Percentiles rank a stretch among this genome's conserved stretches.
These are phyloP conservation scores for Gonocerus acuteangulatus DNA, from an alignment of 2,888 invertebrate species.

Conservation along the genomic window DNA sequence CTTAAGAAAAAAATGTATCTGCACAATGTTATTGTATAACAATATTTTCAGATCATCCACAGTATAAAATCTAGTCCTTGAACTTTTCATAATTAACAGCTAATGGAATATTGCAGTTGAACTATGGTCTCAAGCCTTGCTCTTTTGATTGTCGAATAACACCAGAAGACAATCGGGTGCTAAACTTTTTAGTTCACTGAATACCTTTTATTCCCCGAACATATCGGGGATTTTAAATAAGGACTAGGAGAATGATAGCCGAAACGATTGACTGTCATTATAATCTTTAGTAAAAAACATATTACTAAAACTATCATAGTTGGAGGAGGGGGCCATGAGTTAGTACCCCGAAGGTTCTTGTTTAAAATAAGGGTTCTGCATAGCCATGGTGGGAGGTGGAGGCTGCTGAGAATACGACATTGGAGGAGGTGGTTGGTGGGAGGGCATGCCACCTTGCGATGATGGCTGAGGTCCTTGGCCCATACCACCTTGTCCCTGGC, in stretches of 20 bases:
- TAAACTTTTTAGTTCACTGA: constrained; percentile 3
- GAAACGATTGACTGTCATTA: constrained; percentile 17
- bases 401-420: constrained; percentile 13
- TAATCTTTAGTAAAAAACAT: constrained; percentile 18
- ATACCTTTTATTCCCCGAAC: constrained; percentile 6
- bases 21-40: not conserved
- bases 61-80: not conserved
- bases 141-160: constrained; percentile 23
- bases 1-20: not conserved
- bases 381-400: constrained; percentile 22
- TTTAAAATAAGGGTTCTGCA: constrained; percentile 33
- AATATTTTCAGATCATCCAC: not conserved
- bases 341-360: constrained; percentile 32
- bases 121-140: not conserved
- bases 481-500: constrained; percentile 6
- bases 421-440: constrained; percentile 18
- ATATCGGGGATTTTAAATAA: constrained; percentile 10
- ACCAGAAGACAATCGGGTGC: constrained; percentile 1
- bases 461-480: not conserved
- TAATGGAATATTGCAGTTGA: too few species aligned
- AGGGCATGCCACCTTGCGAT: not conserved
- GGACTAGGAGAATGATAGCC: constrained; percentile 21
- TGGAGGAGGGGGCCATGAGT: constrained; percentile 17
- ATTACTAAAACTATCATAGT: constrained; percentile 11
- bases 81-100: too few species aligned